phyloP scores from a whole-genome alignment of 2,888 invertebrate genomes.

The Tribolium freemani region DNA sequence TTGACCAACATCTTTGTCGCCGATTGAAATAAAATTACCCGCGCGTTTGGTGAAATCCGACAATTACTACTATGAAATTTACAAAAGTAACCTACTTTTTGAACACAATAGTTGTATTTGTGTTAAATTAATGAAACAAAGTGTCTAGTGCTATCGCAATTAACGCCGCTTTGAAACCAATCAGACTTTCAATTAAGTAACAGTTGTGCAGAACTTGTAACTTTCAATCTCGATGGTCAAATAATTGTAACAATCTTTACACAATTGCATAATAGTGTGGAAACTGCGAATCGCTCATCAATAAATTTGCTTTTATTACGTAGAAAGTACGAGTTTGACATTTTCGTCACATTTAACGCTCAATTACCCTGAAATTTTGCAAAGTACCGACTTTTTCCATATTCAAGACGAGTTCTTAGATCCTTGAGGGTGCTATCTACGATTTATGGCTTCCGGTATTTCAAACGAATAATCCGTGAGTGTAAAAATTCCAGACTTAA shows the following conservation, averaged over 20 bases:
- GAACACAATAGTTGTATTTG: background rate
- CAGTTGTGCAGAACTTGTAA: background rate
- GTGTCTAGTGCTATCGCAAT: background rate
- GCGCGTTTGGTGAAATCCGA: background rate
- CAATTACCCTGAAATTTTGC: slow-evolving; percentile 15
- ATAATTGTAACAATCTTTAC: slow-evolving; percentile 8
- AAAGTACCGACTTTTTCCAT: background rate
- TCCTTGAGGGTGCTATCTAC: background rate
- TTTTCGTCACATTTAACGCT: slow-evolving; percentile 22
- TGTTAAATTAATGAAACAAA: background rate
- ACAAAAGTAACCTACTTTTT: background rate
- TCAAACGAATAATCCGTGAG: background rate
- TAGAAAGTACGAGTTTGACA: slow-evolving; percentile 4
- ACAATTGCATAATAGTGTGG: background rate
- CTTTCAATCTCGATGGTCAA: slow-evolving; percentile 6
- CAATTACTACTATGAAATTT: background rate
- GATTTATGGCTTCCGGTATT: slow-evolving; percentile 23
- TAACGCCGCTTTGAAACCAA: background rate
- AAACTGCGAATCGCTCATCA: background rate
- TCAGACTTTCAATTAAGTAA: slow-evolving; percentile 18
- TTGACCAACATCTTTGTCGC: background rate
- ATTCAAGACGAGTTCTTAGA: slow-evolving; percentile 1
- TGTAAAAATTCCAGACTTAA: slow-evolving; percentile 12
- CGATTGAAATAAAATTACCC: background rate
- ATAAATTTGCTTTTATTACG: background rate